Evolutionary conservation across 1,140 invertebrate genomes (phyloP).

Genomic region (Hydropsyche tenuis): DNA sequence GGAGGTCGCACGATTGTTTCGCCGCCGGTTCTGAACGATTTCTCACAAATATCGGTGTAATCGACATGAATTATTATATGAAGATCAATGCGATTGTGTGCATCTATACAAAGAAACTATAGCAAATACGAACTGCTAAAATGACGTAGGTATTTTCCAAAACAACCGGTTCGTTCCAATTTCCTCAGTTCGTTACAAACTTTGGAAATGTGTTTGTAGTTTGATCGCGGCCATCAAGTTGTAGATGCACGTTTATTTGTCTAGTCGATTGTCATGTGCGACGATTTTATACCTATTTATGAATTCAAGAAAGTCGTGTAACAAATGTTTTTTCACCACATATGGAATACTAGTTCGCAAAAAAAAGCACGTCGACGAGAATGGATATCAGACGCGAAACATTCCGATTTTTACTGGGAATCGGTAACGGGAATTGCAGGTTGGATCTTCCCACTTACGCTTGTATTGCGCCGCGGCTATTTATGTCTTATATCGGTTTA

Average conservation of each 20-base stretch:
- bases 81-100: neutral
- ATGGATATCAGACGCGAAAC: neutral
- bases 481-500: too few species aligned
- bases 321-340: neutral
- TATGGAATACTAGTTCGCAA: constrained; percentile 4
- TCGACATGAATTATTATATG: neutral
- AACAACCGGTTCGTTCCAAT: too few species aligned
- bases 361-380: neutral
- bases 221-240: too few species aligned
- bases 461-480: too few species aligned
- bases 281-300: neutral
- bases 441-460: neutral
- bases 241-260: too few species aligned
- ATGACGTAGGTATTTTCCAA: too few species aligned
- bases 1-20: constrained; percentile 9
- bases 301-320: neutral
- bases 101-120: too few species aligned
- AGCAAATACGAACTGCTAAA: too few species aligned
- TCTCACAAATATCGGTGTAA: constrained; percentile 17
- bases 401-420: constrained; percentile 14
- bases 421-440: constrained; percentile 12
- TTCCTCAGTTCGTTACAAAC: too few species aligned
- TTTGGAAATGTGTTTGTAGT: too few species aligned
- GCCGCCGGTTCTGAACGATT: neutral
- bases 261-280: too few species aligned